Conservation (phyloP, 2,113 vertebrate genomes). For the Alosa alosa region DNA sequence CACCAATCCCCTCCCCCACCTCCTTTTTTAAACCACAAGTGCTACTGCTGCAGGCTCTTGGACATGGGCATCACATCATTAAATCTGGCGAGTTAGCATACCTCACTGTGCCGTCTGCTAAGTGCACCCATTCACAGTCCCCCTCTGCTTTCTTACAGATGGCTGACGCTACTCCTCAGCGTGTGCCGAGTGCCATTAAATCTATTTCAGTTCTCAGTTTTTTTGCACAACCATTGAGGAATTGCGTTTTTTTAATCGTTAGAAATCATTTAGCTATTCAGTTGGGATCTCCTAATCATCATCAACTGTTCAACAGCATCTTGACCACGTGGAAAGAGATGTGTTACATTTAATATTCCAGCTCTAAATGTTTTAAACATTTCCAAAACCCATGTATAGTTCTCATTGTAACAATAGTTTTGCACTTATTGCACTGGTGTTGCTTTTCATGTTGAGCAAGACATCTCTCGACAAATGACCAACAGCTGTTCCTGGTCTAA, state of each 20-base stretch:
- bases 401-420: neutral
- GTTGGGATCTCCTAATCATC: neutral
- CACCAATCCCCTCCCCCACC: neutral
- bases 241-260: neutral
- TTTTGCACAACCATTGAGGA: neutral
- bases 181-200: neutral
- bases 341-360: neutral
- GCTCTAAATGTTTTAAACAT: neutral
- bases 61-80: conserved; percentile 11
- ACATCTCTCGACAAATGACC: conserved; percentile 19
- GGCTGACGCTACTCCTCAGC: neutral
- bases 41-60: neutral
- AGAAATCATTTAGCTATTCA: neutral
- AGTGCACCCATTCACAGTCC: neutral
- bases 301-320: neutral
- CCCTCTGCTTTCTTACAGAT: neutral
- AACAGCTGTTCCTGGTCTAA: conserved; percentile 28
- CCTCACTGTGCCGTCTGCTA: neutral
- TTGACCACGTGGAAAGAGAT: neutral
- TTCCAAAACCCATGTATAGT: neutral
- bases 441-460: conserved; percentile 14
- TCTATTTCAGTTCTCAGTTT: neutral
- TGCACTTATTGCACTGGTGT: neutral
- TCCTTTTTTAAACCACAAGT: neutral
- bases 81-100: neutral